Conservation (phyloP, 2,888 invertebrate species). For the Chrysotoxum bicinctum region DNA sequence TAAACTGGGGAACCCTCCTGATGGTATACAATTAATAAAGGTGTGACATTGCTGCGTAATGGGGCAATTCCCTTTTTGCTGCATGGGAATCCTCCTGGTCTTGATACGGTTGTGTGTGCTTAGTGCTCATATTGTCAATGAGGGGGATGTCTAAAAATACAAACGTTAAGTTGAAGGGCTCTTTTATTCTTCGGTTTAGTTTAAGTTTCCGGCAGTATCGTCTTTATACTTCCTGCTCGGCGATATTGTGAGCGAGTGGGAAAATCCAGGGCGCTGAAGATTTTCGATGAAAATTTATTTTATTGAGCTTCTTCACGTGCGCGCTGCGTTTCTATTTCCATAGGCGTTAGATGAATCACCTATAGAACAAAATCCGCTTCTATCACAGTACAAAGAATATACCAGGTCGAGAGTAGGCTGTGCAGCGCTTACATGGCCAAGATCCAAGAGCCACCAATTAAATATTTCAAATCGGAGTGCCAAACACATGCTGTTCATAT, state of each 20-base stretch:
- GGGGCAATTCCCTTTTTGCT: slow-evolving; percentile 70
- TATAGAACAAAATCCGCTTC: slow-evolving; percentile 39
- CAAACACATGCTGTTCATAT: slow-evolving; percentile 55
- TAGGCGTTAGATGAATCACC: slow-evolving; percentile 45
- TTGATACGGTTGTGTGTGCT: slow-evolving; percentile 17
- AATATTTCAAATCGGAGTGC: slow-evolving; percentile 41
- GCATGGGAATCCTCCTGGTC: slow-evolving; percentile 42
- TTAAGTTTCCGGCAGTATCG: slow-evolving; percentile 67
- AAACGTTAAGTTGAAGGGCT: slow-evolving; percentile 45
- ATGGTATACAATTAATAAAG: slow-evolving; percentile 78
- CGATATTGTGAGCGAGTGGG: background rate
- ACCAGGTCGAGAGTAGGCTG: slow-evolving; percentile 25
- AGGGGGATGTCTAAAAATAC: slow-evolving; percentile 60
- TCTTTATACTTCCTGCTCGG: slow-evolving; percentile 66
- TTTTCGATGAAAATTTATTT: slow-evolving; percentile 65
- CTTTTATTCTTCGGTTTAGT: slow-evolving; percentile 64
- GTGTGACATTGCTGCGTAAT: slow-evolving; percentile 77
- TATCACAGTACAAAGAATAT: background rate
- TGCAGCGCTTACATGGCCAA: background rate
- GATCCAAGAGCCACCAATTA: slow-evolving; percentile 49
- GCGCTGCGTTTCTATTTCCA: slow-evolving; percentile 47
- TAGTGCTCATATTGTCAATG: background rate
- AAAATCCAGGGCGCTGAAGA: slow-evolving; percentile 31
- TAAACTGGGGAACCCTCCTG: slow-evolving; percentile 71
- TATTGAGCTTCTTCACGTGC: slow-evolving; percentile 55